A percentile compares a stretch with the other conserved stretches of the same genome.
Evolutionary conservation across 2,888 invertebrate species (phyloP).

Genomic region (Teleogryllus oceanicus): DNA sequence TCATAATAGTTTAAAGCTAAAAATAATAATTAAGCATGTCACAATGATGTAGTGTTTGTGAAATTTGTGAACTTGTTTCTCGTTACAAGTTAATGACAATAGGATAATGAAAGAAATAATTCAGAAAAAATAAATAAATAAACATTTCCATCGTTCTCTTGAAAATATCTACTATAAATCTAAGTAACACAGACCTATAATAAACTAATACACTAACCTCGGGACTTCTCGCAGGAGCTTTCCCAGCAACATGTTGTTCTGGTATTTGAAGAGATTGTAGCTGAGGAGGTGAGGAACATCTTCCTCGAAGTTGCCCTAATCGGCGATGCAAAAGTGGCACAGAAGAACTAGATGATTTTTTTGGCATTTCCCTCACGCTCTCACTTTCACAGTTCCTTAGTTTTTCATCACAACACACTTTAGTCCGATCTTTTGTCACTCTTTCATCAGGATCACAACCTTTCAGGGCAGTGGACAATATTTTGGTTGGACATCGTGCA

Average conservation of each 20-base stretch:
- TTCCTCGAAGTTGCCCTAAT: neutral
- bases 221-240: neutral
- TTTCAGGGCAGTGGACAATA: neutral
- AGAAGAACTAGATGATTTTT: neutral
- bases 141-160: neutral
- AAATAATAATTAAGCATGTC: too few species aligned
- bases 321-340: neutral
- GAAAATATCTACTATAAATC: too few species aligned
- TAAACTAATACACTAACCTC: neutral
- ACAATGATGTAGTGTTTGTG: too few species aligned
- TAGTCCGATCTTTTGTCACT: conserved; percentile 18
- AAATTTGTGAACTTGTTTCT: neutral
- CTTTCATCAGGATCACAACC: conserved; percentile 18
- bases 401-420: neutral
- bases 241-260: neutral
- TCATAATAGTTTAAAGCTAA: too few species aligned
- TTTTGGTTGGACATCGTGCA: conserved; percentile 43
- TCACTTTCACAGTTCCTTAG: neutral
- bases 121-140: conserved; percentile 19
- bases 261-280: neutral
- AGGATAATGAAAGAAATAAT: neutral
- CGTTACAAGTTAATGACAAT: neutral
- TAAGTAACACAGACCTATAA: neutral
- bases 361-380: neutral
- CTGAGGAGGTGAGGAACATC: neutral